Conservation (phyloP, 2,113 vertebrate species). For the Sisor rabdophorus region DNA sequence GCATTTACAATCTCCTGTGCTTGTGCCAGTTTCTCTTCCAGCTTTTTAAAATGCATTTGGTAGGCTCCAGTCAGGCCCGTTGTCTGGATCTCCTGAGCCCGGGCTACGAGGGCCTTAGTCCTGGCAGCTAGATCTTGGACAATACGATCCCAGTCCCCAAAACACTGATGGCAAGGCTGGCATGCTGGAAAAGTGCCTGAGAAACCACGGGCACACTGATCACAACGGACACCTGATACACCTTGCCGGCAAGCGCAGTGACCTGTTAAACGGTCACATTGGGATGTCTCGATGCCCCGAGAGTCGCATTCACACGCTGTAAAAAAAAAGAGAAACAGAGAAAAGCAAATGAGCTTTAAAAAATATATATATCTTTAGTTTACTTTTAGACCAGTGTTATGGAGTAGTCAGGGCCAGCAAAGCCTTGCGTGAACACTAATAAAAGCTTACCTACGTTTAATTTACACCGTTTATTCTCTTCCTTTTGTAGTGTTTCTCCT, state of each 20-base stretch:
- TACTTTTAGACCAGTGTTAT: too few relatives aligned
- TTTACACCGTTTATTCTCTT: too few relatives aligned
- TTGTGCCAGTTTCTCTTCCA: slow-evolving; percentile 80
- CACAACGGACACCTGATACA: slow-evolving; percentile 89
- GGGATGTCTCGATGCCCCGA: slow-evolving; percentile 78
- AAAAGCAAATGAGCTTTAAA: background rate
- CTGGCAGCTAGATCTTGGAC: slow-evolving; percentile 87
- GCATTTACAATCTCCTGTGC: slow-evolving; percentile 77
- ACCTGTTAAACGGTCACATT: slow-evolving; percentile 83
- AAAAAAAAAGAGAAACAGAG: background rate
- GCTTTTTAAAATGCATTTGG: slow-evolving; percentile 73
- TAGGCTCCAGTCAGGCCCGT: slow-evolving; percentile 80
- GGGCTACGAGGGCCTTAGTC: slow-evolving; percentile 72
- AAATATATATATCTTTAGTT: too few relatives aligned
- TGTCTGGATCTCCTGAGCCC: slow-evolving; percentile 78
- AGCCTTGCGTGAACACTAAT: too few relatives aligned
- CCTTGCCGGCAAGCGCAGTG: slow-evolving; percentile 89
- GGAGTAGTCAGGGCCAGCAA: too few relatives aligned
- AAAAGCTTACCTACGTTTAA: too few relatives aligned
- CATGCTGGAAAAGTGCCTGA: slow-evolving; percentile 85
- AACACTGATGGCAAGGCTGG: slow-evolving; percentile 91
- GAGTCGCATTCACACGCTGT: slow-evolving; percentile 90
- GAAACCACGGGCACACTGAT: slow-evolving; percentile 93
- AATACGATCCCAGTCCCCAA: slow-evolving; percentile 95
- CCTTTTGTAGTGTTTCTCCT: too few relatives aligned